Base-by-base conservation (phyloP, 1,140 invertebrate genomes). In the Eulimnadia texana region DNA sequence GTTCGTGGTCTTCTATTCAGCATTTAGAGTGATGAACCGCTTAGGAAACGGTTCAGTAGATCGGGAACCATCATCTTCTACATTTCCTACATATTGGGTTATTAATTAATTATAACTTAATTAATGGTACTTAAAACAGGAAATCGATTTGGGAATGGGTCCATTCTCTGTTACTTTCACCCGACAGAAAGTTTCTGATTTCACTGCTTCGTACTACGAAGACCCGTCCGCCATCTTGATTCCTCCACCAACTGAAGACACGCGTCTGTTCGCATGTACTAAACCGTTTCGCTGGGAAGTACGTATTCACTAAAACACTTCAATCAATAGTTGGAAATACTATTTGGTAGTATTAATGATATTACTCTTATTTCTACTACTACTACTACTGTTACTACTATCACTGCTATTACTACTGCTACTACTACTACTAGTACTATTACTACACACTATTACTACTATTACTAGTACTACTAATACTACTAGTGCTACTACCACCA, bases 131-230 rank as follows among this genome's bases (percentile, higher is more conserved):
- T 29, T 29, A 2, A 3, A 29, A 3, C 0, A 70, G 69, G 66
- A 64, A 62, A 75, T 71, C 24, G 74, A 76, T 65, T 57, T 77
- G 19, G 76, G 73, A 2, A 68, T 72, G 6, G 70, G 71, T 6
- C 69, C 70, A 3, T 70, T 77, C 58, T 75, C 75, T 3, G 74
- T 77, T 29, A 74, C 72, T n/a, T 66, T 73, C 51, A 64, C 68
- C 25, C 63, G 75, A 20, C 67, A 70, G 9, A 65, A 68, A 54
- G 76, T 72, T 16, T 67, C 75, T 20, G 73, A 74, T 60, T 77
- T 77, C 65, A 75, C 72, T 1, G 65, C 70, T 10, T 66, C 73
- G 3, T 76, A 73, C 62, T 67, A 70, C 56, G 66, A 70, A 50
- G 70, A 72, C 29, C 67, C 70, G 2, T 64, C 68, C 11, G 65